phyloP scores from a whole-genome alignment of 2,888 invertebrate genomes.

The Eremobia ochroleuca region DNA sequence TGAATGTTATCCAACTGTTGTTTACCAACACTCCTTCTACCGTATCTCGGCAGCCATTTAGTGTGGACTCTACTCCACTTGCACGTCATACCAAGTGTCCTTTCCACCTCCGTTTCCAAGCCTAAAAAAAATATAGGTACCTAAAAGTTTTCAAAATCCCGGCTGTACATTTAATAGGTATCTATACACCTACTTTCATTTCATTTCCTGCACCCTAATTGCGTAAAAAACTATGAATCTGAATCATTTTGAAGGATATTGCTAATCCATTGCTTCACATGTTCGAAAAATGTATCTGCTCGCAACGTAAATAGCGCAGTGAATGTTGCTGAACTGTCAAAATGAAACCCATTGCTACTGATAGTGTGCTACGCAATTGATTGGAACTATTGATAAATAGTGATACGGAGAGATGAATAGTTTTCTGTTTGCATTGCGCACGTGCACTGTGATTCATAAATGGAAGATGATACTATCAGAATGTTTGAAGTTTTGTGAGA shows the following conservation, averaged over 20 bases:
- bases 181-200: conserved; percentile 5
- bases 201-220: no score
- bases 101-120: not conserved
- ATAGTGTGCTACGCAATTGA: no score
- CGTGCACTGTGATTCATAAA: conserved; percentile 19
- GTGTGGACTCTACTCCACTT: not conserved
- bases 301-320: no score
- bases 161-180: not conserved
- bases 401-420: not conserved
- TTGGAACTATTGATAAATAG: not conserved
- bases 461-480: no score
- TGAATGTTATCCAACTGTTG: no score
- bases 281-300: no score
- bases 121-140: not conserved
- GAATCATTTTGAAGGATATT: no score
- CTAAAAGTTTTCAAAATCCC: not conserved
- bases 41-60: not conserved
- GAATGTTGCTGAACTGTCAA: no score
- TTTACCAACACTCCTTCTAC: not conserved
- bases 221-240: no score
- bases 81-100: not conserved
- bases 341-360: no score
- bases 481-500: no score
- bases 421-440: conserved; percentile 24
- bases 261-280: no score